Evolutionary conservation across 1,140 invertebrate species (phyloP).

Genomic region (Coelopa frigida): DNA sequence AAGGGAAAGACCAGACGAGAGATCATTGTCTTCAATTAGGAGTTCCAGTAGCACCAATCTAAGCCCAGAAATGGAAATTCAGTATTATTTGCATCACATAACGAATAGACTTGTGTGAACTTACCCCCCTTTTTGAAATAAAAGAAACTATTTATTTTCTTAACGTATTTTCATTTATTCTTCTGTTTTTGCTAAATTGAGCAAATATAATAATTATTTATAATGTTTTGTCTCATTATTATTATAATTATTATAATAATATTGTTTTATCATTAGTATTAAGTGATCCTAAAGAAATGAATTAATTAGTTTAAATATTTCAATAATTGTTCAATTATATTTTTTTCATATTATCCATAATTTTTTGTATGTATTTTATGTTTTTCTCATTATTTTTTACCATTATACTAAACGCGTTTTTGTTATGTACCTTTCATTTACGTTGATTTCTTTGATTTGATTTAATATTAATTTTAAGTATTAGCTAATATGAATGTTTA

Average conservation of each 20-base stretch:
- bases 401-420: conserved; percentile 13
- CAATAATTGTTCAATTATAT: not conserved
- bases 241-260: conserved; percentile 5
- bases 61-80: no score
- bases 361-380: not conserved
- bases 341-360: conserved; percentile 4
- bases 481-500: conserved; percentile 2
- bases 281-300: conserved; percentile 3
- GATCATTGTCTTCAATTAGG: no score
- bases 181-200: conserved; percentile 10
- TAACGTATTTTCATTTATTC: conserved; percentile 10
- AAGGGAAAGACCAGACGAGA: no score
- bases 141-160: no score
- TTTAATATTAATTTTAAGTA: not conserved
- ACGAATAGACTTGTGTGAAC: no score
- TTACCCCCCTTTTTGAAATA: no score
- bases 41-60: no score
- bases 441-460: conserved; percentile 19
- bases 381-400: conserved; percentile 1
- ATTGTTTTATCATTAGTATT: conserved; percentile 6
- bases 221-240: conserved; percentile 4
- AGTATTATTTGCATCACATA: no score
- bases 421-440: conserved; percentile 12
- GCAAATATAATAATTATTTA: conserved; percentile 9
- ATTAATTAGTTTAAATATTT: not conserved